Conservation (phyloP, 2,113 vertebrate genomes). For the Formicarius rufipectus region DNA sequence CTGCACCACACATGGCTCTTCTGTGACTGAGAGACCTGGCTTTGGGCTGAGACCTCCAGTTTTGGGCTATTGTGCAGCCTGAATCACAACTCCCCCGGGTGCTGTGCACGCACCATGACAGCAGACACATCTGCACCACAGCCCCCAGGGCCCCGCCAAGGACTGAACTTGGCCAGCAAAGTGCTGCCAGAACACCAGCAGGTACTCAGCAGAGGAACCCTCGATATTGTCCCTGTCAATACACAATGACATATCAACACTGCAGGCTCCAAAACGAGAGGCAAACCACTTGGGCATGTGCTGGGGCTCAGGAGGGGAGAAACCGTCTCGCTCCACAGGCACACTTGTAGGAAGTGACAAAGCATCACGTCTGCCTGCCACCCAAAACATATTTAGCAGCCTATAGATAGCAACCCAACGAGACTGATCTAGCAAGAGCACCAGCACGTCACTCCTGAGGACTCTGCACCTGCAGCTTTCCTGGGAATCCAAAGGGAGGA, state of each 20-base stretch:
- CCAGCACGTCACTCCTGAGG: neutral
- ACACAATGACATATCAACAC: neutral
- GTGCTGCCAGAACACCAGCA: neutral
- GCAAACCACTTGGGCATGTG: neutral
- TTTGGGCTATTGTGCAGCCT: neutral
- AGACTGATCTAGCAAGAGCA: neutral
- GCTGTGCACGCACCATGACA: neutral
- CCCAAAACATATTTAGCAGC: constrained; percentile 15
- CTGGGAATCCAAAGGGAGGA: neutral
- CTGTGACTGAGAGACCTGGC: neutral
- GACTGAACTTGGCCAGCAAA: neutral
- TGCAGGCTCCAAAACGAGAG: neutral
- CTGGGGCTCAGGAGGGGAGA: constrained; percentile 8
- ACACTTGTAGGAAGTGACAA: constrained; percentile 49
- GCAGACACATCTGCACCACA: fast-evolving
- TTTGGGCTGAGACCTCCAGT: neutral
- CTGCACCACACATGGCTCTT: neutral
- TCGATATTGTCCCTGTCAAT: neutral
- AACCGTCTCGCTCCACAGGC: constrained; percentile 49
- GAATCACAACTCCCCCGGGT: neutral
- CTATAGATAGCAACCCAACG: constrained; percentile 35
- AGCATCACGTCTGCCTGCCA: constrained; percentile 42
- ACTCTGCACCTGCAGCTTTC: neutral
- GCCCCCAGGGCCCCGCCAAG: neutral
- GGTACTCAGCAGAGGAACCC: fast-evolving